Base-by-base conservation (phyloP, 2,797 vertebrate genomes). In the Gymnoscopelus braueri region DNA sequence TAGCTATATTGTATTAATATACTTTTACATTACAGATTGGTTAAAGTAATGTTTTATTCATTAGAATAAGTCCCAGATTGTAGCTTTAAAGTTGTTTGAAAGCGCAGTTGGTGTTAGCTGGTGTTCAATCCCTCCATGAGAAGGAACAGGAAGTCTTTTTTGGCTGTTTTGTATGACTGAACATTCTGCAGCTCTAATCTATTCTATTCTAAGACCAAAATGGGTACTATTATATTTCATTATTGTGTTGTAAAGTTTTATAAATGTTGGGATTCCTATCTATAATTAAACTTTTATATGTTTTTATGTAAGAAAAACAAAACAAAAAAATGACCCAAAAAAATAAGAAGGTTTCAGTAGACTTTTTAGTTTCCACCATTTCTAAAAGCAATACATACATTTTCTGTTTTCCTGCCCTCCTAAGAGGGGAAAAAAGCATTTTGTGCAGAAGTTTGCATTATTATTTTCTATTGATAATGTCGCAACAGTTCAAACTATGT, bases 191-290 rank as follows among this genome's bases (percentile, higher is more conserved):
- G 81, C 75, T 89, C 82, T 75, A 67, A 88, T 85, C 77, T 81
- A 79, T 85, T 75, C 78, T 82, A 80, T 85, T 75, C 78, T 82
- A 80, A 89, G 84, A 93, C 88, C 90, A 93, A 92, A 51, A 91
- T 92, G 84, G 89, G 89, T 92, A 90, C 88, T 89, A 90, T 91
- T 87, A 81, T 90, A 89, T 89, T 87, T 86, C 83, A 80, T 44
- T 44, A 44, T 85, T 87, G 87, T 92, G 89, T 92, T 94, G 92
- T 93, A 93, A 92, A 90, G 84, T 91, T 92, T 92, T 93, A 90
- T 89, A 88, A 88, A 88, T 90, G 86, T 85, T 73, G 56, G 79
- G 86, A 86, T 75, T 86, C 64, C 66, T 87, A 85, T 91, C 74
- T 90, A 87, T 88, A 88, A 89, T 84, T 85, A 82, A 90, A 89